phyloP scores from a whole-genome alignment of 2,113 vertebrate genomes.

The Aphelocoma coerulescens region DNA sequence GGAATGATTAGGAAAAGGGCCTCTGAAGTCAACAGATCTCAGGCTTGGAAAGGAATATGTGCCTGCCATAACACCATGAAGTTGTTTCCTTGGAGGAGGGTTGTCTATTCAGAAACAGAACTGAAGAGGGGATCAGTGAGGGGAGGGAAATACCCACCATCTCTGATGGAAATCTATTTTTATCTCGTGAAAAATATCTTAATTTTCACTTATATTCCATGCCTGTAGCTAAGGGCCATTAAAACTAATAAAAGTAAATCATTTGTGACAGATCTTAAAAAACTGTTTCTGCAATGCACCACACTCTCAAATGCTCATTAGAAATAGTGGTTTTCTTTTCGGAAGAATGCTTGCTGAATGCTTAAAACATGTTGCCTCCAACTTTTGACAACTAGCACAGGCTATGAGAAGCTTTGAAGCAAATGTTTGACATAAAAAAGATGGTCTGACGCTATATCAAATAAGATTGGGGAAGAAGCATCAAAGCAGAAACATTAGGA shows the following conservation, averaged over 20 bases:
- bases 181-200: slow-evolving; percentile 76
- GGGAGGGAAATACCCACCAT: background rate
- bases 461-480: slow-evolving; percentile 39
- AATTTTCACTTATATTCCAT: slow-evolving; percentile 79
- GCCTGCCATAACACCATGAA: background rate
- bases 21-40: background rate
- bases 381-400: slow-evolving; percentile 71
- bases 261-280: slow-evolving; percentile 79
- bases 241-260: slow-evolving; percentile 82
- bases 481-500: slow-evolving; percentile 60
- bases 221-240: slow-evolving; percentile 77
- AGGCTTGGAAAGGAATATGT: background rate
- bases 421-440: slow-evolving; percentile 69
- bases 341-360: slow-evolving; percentile 69
- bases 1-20: background rate
- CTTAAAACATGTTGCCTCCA: slow-evolving; percentile 66
- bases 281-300: slow-evolving; percentile 73
- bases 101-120: background rate
- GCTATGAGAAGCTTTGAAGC: slow-evolving; percentile 69
- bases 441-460: slow-evolving; percentile 62
- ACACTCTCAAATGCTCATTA: slow-evolving; percentile 70
- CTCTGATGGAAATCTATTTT: slow-evolving; percentile 71
- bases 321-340: slow-evolving; percentile 72
- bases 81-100: background rate
- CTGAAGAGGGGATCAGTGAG: background rate